These are phyloP conservation scores for Poecile atricapillus DNA, from an alignment of 2,113 vertebrate genomes.

Conservation along the genomic window DNA sequence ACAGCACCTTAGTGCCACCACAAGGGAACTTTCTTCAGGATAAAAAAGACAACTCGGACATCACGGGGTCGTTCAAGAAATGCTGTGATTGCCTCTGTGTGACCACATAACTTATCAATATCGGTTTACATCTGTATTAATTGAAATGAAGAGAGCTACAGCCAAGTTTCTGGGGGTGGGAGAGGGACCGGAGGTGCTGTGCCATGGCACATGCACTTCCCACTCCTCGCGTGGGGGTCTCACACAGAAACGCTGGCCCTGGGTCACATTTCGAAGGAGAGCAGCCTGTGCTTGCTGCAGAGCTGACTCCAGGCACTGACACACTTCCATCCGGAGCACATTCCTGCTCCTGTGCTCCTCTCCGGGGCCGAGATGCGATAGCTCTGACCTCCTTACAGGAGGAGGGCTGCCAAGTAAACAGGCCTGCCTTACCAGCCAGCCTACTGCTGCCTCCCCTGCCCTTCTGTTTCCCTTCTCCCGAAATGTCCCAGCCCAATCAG, in stretches of 20 bases:
- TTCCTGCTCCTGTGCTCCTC: not conserved
- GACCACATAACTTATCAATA: not conserved
- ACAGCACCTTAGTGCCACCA: accelerated
- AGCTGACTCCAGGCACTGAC: not conserved
- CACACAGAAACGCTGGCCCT: not conserved
- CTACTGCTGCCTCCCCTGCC: not conserved
- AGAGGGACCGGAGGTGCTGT: not conserved
- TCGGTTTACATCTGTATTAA: not conserved
- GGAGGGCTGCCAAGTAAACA: not conserved
- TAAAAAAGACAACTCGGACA: not conserved
- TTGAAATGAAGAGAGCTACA: not conserved
- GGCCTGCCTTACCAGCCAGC: not conserved
- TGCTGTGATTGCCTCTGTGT: accelerated
- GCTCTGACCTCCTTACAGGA: conserved; percentile 9
- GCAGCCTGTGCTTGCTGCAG: not conserved
- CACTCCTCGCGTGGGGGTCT: not conserved
- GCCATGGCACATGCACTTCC: not conserved
- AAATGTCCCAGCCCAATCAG: not conserved
- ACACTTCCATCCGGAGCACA: not conserved
- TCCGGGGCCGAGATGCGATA: not conserved
- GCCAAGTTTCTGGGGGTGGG: not conserved
- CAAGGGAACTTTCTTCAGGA: not conserved
- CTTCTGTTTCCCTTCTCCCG: not conserved
- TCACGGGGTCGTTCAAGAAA: accelerated
- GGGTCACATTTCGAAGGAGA: not conserved